phyloP scores from a whole-genome alignment of 1,140 invertebrate genomes.

The Papilio polyxenes region DNA sequence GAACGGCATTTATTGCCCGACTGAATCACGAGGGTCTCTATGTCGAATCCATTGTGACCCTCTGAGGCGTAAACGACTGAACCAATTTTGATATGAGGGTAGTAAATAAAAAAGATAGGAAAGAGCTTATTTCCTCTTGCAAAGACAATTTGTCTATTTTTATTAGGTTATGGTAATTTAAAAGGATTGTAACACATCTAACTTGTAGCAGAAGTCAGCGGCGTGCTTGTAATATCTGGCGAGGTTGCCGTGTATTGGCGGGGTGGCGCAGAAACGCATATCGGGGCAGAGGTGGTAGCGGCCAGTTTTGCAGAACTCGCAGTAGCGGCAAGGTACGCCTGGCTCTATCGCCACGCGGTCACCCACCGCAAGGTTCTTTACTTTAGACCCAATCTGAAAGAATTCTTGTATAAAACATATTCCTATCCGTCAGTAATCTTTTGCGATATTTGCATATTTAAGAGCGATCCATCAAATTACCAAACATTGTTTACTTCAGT shows the following conservation, averaged over 20 bases:
- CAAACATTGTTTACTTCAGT: neutral
- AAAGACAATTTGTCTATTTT: too few species aligned
- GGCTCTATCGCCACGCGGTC: constrained; percentile 97
- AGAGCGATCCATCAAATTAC: constrained; percentile 8
- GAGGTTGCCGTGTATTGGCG: constrained; percentile 93
- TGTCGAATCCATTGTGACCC: too few species aligned
- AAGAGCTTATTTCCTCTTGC: too few species aligned
- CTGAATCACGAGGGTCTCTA: too few species aligned
- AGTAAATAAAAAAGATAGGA: too few species aligned
- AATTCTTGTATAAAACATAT: neutral
- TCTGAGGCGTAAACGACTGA: too few species aligned
- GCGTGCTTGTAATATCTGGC: constrained; percentile 92
- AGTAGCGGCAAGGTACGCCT: constrained; percentile 92
- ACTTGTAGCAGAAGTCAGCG: constrained; percentile 97
- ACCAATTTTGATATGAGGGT: too few species aligned
- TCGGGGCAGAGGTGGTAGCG: constrained; percentile 94
- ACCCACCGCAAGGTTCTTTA: constrained; percentile 88
- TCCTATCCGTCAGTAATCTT: neutral
- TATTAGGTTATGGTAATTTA: too few species aligned
- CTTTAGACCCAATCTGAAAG: constrained; percentile 84
- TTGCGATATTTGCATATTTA: neutral
- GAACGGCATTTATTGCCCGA: neutral
- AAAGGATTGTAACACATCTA: constrained; percentile 50
- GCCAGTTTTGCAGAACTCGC: constrained; percentile 92
- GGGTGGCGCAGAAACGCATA: constrained; percentile 94